phyloP scores from a whole-genome alignment of 2,797 vertebrate species.

The Pangasius djambal region DNA sequence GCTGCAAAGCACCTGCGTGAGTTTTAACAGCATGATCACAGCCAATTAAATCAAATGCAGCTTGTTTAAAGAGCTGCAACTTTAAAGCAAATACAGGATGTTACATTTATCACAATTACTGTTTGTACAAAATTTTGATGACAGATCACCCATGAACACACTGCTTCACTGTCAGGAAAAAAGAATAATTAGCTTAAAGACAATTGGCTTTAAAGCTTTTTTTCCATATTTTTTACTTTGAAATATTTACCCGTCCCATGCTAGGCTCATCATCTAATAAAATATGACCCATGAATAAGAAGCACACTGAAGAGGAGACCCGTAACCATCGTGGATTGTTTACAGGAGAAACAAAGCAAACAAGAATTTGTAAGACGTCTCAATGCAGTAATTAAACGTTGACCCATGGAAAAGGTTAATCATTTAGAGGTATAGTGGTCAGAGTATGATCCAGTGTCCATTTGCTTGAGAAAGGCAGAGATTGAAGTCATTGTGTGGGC shows the following conservation, averaged over 20 bases:
- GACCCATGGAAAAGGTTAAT: constrained; percentile 39
- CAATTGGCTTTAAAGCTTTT: constrained; percentile 43
- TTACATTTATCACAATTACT: constrained; percentile 44
- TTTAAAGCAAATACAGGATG: constrained; percentile 44
- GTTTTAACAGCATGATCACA: constrained; percentile 50
- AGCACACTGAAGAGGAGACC: not conserved
- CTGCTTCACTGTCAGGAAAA: constrained; percentile 22
- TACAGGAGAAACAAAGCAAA: constrained; percentile 47
- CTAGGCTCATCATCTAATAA: constrained; percentile 43
- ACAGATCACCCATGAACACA: constrained; percentile 33
- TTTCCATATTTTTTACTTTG: constrained; percentile 41
- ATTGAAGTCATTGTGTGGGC: constrained; percentile 65
- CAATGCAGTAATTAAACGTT: constrained; percentile 54
- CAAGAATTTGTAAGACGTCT: constrained; percentile 36
- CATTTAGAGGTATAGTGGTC: constrained; percentile 40
- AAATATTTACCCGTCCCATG: constrained; percentile 40
- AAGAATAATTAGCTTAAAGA: not conserved
- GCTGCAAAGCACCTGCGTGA: constrained; percentile 39
- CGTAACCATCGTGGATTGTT: not conserved
- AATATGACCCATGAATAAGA: constrained; percentile 44
- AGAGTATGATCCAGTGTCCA: constrained; percentile 58
- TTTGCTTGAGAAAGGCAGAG: constrained; percentile 58
- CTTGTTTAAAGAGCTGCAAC: constrained; percentile 46
- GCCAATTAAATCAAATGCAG: constrained; percentile 50
- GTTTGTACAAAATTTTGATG: constrained; percentile 47